These are phyloP conservation scores for Hyla sarda DNA, from an alignment of 2,113 vertebrate genomes.

Conservation along the genomic window DNA sequence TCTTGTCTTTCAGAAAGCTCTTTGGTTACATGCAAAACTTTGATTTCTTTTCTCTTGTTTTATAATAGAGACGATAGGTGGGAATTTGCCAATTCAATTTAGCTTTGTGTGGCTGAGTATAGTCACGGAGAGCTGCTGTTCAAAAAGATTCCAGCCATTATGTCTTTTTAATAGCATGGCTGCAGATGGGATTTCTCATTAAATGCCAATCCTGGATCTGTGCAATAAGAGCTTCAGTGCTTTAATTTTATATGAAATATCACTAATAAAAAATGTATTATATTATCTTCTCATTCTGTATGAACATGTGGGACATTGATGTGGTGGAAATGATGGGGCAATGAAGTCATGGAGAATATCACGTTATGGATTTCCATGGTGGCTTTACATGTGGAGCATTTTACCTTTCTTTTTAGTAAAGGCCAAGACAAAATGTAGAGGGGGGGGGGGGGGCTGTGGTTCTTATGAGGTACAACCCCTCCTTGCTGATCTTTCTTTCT, in stretches of 20 bases:
- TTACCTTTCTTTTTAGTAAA: neutral
- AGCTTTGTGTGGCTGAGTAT: constrained; percentile 46
- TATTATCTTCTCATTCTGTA: neutral
- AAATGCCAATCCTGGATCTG: constrained; percentile 32
- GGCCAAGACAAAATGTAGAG: too few relatives aligned
- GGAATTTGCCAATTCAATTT: constrained; percentile 57
- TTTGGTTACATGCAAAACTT: constrained; percentile 25
- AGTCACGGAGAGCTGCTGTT: constrained; percentile 34
- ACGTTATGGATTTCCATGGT: neutral
- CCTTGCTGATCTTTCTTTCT: too few relatives aligned
- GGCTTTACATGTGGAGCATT: neutral
- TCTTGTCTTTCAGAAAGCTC: neutral
- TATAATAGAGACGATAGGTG: constrained; percentile 37
- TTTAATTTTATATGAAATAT: constrained; percentile 36
- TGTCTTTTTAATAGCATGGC: constrained; percentile 49
- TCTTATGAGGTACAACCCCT: too few relatives aligned
- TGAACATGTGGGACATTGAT: neutral
- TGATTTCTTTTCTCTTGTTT: constrained; percentile 21
- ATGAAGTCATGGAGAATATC: neutral
- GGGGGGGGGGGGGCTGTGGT: too few relatives aligned
- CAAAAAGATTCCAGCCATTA: constrained; percentile 49
- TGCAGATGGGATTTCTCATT: constrained; percentile 53
- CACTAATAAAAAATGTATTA: constrained; percentile 28
- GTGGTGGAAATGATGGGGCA: neutral
- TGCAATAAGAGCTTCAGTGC: constrained; percentile 14